Evolutionary conservation across 2,113 vertebrate species (phyloP).

Genomic region (Pongo abelii): DNA sequence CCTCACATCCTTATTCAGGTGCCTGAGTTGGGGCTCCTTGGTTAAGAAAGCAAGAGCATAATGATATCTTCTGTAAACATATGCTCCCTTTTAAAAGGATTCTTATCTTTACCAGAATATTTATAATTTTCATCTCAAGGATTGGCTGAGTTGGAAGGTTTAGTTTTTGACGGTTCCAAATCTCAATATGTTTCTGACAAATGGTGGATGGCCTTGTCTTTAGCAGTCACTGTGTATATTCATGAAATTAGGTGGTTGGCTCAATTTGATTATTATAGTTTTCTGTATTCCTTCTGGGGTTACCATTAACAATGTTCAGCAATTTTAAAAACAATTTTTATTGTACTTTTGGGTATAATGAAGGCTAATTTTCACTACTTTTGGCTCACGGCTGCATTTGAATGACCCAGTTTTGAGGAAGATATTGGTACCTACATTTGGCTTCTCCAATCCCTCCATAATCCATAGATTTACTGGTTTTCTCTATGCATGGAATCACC

Average conservation of each 20-base stretch:
- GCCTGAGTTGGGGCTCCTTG: constrained; percentile 49
- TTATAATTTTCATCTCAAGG: constrained; percentile 66
- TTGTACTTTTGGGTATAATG: not conserved
- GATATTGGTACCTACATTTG: not conserved
- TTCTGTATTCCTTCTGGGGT: not conserved
- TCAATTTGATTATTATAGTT: constrained; percentile 35
- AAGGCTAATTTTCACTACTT: constrained; percentile 13
- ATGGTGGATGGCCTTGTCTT: not conserved
- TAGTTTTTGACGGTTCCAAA: constrained; percentile 67
- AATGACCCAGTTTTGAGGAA: not conserved
- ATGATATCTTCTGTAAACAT: constrained; percentile 71
- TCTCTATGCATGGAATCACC: not conserved
- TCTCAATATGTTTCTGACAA: constrained; percentile 59
- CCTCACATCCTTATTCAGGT: constrained; percentile 55
- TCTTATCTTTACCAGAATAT: constrained; percentile 66
- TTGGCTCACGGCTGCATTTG: constrained; percentile 50
- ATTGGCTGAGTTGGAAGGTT: constrained; percentile 63
- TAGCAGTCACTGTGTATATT: not conserved
- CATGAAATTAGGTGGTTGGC: constrained; percentile 37
- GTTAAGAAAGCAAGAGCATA: constrained; percentile 48
- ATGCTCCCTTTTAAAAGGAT: constrained; percentile 70
- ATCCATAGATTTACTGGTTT: constrained; percentile 3
- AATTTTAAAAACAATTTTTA: constrained; percentile 16
- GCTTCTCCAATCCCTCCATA: not conserved
- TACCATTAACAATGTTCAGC: constrained; percentile 11